These are phyloP conservation scores for Dicyrtomina minuta DNA, from an alignment of 2,888 invertebrate species.

Conservation along the genomic window DNA sequence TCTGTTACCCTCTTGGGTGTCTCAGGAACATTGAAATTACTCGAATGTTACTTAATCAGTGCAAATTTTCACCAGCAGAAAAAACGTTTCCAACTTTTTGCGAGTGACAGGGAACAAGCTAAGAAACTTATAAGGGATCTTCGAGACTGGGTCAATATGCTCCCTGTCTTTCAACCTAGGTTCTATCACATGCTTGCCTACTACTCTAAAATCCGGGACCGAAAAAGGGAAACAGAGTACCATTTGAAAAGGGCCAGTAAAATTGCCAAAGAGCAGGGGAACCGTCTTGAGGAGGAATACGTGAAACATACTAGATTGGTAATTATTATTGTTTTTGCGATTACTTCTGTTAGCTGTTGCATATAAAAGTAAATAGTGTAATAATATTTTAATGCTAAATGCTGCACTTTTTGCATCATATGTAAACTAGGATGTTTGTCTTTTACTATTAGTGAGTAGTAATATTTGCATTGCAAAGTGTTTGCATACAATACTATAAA, in stretches of 20 bases:
- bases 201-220: constrained; percentile 42
- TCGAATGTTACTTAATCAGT: constrained; percentile 47
- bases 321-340: too few species aligned
- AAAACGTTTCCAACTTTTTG: constrained; percentile 50
- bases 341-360: too few species aligned
- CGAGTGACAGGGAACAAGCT: constrained; percentile 38
- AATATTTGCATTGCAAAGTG: too few species aligned
- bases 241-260: constrained; percentile 41
- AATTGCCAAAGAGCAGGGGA: constrained; percentile 37
- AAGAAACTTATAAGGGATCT: constrained; percentile 40
- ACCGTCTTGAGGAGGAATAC: constrained; percentile 49
- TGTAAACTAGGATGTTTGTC: too few species aligned
- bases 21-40: constrained; percentile 34
- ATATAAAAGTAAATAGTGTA: too few species aligned
- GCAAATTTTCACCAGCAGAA: constrained; percentile 48
- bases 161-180: constrained; percentile 40
- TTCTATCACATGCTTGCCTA: constrained; percentile 47
- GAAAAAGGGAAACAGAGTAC: constrained; percentile 40
- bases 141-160: constrained; percentile 32
- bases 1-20: background rate
- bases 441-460: too few species aligned
- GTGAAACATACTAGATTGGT: constrained; percentile 45
- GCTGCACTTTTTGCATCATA: too few species aligned
- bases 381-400: too few species aligned
- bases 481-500: too few species aligned